A percentile compares a stretch with the other conserved stretches of the same genome.
phyloP scores from a whole-genome alignment of 1,140 invertebrate genomes.

The Anthonomus grandis region DNA sequence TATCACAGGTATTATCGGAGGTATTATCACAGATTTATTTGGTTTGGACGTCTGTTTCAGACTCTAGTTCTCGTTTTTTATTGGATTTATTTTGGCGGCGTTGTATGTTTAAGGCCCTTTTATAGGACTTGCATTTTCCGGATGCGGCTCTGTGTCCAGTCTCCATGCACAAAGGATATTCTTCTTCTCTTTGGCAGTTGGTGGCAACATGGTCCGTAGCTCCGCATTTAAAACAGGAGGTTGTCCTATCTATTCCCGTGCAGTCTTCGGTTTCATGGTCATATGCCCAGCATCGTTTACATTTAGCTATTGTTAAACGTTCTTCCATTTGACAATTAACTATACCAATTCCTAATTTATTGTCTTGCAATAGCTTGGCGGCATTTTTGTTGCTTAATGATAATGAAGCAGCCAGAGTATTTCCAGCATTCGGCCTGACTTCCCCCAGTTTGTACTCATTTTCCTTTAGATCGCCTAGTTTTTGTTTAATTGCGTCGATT shows the following conservation, averaged over 20 bases:
- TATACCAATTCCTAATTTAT: conserved; percentile 8
- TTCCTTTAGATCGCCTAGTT: neutral
- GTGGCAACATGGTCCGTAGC: neutral
- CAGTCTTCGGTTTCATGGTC: neutral
- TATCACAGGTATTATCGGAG: too few species aligned
- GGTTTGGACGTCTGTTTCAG: too few species aligned
- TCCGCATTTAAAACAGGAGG: neutral
- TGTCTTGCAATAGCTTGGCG: neutral
- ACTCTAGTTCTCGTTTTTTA: too few species aligned
- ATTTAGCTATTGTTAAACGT: neutral
- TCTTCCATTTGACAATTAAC: conserved; percentile 13
- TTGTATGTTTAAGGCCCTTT: neutral
- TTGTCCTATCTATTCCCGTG: neutral
- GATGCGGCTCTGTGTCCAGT: neutral
- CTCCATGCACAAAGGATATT: neutral
- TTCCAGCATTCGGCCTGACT: conserved; percentile 5
- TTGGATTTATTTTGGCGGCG: too few species aligned
- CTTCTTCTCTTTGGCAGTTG: neutral
- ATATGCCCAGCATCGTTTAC: neutral
- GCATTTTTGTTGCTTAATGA: neutral
- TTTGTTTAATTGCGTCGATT: neutral
- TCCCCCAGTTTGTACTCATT: neutral
- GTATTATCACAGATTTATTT: too few species aligned
- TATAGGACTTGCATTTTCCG: neutral
- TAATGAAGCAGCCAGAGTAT: conserved; percentile 8